Evolutionary conservation across 2,888 invertebrate species (phyloP), one percentile per base, ranked within the genome.

Genomic region (Protodeltote pygarga): DNA sequence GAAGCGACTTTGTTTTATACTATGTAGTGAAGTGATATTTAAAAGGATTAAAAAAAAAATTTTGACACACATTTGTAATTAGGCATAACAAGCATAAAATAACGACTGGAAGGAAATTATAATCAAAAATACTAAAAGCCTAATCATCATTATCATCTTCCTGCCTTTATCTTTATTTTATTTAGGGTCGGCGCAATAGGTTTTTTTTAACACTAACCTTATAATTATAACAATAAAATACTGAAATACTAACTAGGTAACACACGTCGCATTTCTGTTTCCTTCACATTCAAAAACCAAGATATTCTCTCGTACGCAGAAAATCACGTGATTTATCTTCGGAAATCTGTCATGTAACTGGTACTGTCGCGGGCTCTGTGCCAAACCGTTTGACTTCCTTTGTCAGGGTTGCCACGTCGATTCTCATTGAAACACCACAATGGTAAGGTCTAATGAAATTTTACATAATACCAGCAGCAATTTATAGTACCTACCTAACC

Each of bases 331-430:
- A 62, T 65, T 65, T 67, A 62, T 67, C 53, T 46, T 35, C 35
- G 29, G 54, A 57, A 61, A 60, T 64, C 61, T 57, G 61, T 62
- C 68, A 41, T 60, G 61, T 59, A 44, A 44, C 41, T 17, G 33
- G 50, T 53, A 55, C 44, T 34, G 53, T 60, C 52, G 49, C 42
- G 59, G 67, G 67, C 68, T 42, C 39, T 3, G 35, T 65, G 81
- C 80, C 81, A 81, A 77, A 54, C 68, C 51, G 55, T 66, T 64
- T 32, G 61, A 63, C 73, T 77, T 76, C 67, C 41, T 55, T 57
- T 64, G 28, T 41, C 37, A 75, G 76, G 76, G 74, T 19, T 77
- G 62, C 21, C 58, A 40, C 65, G 11, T 44, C 35, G 27, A 33
- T 54, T 34, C 24, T 34, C 38, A 44, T 48, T 49, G 31, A 27